Base-by-base conservation (phyloP, 2,888 invertebrate species). In the Pammene fasciana region DNA sequence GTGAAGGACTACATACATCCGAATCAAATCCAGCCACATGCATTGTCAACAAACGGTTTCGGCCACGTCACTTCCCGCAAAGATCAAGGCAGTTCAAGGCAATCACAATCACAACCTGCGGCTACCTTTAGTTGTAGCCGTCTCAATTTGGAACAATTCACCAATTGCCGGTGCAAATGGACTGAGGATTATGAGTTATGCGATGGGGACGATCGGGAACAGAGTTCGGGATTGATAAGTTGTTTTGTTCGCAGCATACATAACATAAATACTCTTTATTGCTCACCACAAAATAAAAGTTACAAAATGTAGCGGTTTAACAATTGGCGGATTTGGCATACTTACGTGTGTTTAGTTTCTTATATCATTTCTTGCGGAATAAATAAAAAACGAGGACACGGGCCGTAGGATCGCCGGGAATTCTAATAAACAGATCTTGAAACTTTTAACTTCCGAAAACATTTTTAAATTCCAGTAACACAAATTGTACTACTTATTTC, bases 71-170 rank as follows among this genome's bases (percentile, higher is more conserved):
- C 26, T 59, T 57, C 18, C 67, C 18, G 48, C 56, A 52, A 68
- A 61, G 57, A 46, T 70, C 59, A 56, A 62, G 65, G 50, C 18
- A 43, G 67, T 56, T 61, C 65, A 71, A 62, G 67, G 56, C 54
- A 65, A 16, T 64, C 54, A 52, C 68, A 59, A 67, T 61, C 65
- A 50, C 13, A 65, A 75, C 74, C 72, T 75, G 75, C 73, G 71
- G 71, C 75, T 72, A 68, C 67, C 77, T 77, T 80, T 82, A 81
- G 77, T 80, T 75, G 73, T 71, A 65, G 79, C 83, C 82, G 84
- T 75, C 76, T 60, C 71, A 78, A 83, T 79, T 82, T 83, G 80
- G 60, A 67, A 66, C 70, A 71, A 72, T 65, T 38, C 18, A 74
- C 75, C 77, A 82, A 83, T 82, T 81, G 78, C 70, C 67, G 65